phyloP scores from a whole-genome alignment of 2,888 invertebrate genomes.

The Nomada lathburiana region DNA sequence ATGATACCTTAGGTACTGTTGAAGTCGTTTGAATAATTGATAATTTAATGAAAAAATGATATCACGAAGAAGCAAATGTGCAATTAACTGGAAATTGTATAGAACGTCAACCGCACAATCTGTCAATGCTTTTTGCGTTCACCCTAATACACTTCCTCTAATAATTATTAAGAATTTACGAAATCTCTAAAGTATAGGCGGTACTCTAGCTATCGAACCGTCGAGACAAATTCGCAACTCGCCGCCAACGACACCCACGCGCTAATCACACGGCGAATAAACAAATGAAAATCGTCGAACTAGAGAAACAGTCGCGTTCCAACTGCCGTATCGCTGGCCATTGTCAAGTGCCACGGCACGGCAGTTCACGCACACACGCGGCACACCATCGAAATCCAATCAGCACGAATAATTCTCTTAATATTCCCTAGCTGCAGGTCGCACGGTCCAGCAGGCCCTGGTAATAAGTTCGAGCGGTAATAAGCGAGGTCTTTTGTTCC shows the following conservation, averaged over 20 bases:
- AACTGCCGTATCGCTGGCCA: background rate
- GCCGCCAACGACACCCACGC: too few species aligned
- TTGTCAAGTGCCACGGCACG: background rate
- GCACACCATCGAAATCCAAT: conserved; percentile 13
- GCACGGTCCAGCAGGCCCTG: background rate
- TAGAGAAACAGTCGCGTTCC: background rate
- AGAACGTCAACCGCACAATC: too few species aligned
- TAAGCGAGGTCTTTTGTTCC: conserved; percentile 46
- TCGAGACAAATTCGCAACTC: too few species aligned
- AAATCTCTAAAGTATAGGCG: too few species aligned
- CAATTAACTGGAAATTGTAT: too few species aligned
- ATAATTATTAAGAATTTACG: too few species aligned
- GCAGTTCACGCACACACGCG: too few species aligned
- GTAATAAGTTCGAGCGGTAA: conserved; percentile 19
- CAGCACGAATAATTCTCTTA: conserved; percentile 13
- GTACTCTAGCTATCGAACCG: too few species aligned
- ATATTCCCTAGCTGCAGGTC: background rate
- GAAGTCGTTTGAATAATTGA: too few species aligned
- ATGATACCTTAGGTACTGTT: too few species aligned
- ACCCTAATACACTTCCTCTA: background rate
- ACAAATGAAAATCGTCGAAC: background rate
- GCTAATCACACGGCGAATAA: background rate
- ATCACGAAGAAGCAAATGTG: too few species aligned
- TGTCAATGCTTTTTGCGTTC: background rate
- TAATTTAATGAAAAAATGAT: too few species aligned